phyloP scores from a whole-genome alignment of 1,140 invertebrate species.

The Stegodyphus dumicola region DNA sequence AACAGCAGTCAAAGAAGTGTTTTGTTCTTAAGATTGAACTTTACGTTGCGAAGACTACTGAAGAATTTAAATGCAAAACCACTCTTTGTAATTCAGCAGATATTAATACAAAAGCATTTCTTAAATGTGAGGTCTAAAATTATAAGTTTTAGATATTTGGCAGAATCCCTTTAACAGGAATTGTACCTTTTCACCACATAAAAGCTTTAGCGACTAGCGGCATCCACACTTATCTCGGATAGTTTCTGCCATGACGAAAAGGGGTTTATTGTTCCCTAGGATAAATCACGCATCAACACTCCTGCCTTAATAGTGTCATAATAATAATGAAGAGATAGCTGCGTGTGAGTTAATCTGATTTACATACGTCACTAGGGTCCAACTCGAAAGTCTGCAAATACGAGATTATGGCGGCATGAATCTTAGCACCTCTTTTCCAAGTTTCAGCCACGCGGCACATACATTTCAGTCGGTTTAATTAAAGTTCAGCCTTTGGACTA shows the following conservation, averaged over 20 bases:
- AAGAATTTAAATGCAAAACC: too few species aligned
- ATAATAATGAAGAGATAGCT: conserved; percentile 38
- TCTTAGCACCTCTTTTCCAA: conserved; percentile 29
- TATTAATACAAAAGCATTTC: too few species aligned
- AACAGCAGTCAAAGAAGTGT: too few species aligned
- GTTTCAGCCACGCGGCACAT: conserved; percentile 2
- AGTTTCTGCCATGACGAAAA: conserved; percentile 2
- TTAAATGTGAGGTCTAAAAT: too few species aligned
- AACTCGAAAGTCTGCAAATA: conserved; percentile 36
- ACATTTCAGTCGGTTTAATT: conserved; percentile 28
- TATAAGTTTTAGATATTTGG: too few species aligned
- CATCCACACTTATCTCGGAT: conserved; percentile 4
- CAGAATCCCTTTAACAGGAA: neutral
- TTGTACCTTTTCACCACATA: conserved; percentile 6
- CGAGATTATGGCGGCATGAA: conserved; percentile 22
- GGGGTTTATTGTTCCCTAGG: conserved; percentile 28
- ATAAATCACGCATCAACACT: conserved; percentile 43
- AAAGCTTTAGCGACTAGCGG: neutral
- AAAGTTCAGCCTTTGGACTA: conserved; percentile 13
- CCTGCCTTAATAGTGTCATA: conserved; percentile 15
- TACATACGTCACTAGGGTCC: conserved; percentile 36
- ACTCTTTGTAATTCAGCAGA: too few species aligned
- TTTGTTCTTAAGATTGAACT: too few species aligned
- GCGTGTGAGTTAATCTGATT: conserved; percentile 29
- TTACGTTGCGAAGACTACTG: too few species aligned